phyloP scores from a whole-genome alignment of 2,888 invertebrate genomes.

The Clepsis dumicolana region DNA sequence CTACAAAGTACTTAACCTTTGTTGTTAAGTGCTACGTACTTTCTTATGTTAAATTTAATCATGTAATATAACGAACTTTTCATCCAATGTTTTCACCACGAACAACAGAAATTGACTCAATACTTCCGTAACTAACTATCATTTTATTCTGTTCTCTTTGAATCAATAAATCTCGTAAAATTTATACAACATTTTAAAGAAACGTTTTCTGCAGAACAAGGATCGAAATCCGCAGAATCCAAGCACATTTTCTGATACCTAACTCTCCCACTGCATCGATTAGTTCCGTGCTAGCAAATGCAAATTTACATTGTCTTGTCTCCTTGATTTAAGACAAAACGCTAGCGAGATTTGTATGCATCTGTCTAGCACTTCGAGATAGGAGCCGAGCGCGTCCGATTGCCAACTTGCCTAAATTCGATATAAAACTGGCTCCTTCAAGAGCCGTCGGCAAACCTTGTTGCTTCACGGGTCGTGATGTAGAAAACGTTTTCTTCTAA shows the following conservation, averaged over 20 bases:
- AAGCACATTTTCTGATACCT: background rate
- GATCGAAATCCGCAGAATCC: background rate
- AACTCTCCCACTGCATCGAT: background rate
- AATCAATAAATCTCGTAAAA: background rate
- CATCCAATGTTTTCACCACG: too few relatives aligned
- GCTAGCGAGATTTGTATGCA: slow-evolving; percentile 36
- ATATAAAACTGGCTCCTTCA: slow-evolving; percentile 12
- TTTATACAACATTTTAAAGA: background rate
- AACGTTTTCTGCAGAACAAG: too few relatives aligned
- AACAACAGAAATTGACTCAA: too few relatives aligned
- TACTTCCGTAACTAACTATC: too few relatives aligned
- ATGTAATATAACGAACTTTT: too few relatives aligned
- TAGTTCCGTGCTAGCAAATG: slow-evolving; percentile 32
- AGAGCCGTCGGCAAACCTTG: slow-evolving; percentile 10
- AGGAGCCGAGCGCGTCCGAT: slow-evolving; percentile 11
- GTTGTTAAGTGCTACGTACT: too few relatives aligned
- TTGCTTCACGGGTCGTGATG: slow-evolving; percentile 24
- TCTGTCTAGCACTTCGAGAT: slow-evolving; percentile 35
- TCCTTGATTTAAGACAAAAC: slow-evolving; percentile 38
- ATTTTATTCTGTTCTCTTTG: too few relatives aligned
- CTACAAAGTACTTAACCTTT: too few relatives aligned
- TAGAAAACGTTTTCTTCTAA: slow-evolving; percentile 18
- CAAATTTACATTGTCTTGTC: slow-evolving; percentile 42
- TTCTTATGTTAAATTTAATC: too few relatives aligned
- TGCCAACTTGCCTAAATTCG: slow-evolving; percentile 17